Evolutionary conservation across 2,888 invertebrate genomes (phyloP), one percentile per base, ranked within the genome.

Genomic region (Drosophila rellima): DNA sequence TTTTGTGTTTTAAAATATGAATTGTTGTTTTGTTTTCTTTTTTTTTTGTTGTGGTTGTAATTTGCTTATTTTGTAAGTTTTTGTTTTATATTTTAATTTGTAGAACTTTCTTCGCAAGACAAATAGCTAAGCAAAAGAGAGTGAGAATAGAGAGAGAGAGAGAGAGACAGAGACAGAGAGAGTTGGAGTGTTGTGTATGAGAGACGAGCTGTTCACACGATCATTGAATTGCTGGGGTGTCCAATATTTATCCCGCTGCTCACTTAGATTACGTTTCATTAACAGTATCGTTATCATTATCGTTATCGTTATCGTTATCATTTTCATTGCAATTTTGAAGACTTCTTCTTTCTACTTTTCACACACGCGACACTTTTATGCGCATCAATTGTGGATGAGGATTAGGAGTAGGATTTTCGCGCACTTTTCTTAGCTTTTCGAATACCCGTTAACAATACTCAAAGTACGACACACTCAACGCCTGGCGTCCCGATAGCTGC

Each of bases 401-500:
- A 45, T 56, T 35, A 39, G 39, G 52, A 42, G 45, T 10, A 40
- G 31, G 20, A 26, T 39, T 45, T 45, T 50, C 75, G 70, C 75
- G 77, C 75, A 76, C 77, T 75, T 73, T 72, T 48, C 26, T 26
- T 26, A n/a, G n/a, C 35, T 48, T 26, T 29, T 20, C 33, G 39
- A 39, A 52, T 61, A 65, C 59, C 66, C 75, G 75, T 40, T 47
- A 70, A 56, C 48, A 61, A 70, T 74, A 52, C 74, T 74, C 64
- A 69, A 74, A 23, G 6, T 29, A 10, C 74, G 61, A 62, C 37
- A 70, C 64, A 61, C 44, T 79, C 62, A 87, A 72, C 84, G 82
- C 62, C 84, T 70, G 70, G 45, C 71, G 70, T 83, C 87, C 70
- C 82, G 87, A 81, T 86, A 82, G 77, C 65, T 82, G 42, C 85